phyloP scores from a whole-genome alignment of 2,113 vertebrate species.

The Bagarius yarrelli region DNA sequence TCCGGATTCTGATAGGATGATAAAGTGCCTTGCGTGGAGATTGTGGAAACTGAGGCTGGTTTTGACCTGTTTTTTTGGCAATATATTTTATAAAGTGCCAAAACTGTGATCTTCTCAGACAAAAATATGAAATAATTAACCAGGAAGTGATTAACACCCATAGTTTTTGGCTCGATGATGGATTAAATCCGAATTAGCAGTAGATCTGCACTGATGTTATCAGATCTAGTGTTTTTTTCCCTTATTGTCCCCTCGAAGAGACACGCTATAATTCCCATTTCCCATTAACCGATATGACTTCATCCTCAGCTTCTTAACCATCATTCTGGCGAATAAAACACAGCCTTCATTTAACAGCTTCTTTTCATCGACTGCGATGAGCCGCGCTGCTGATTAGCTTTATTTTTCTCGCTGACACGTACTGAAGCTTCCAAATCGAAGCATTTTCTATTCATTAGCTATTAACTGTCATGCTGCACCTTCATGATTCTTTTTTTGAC shows the following conservation, averaged over 20 bases:
- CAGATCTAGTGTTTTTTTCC: neutral
- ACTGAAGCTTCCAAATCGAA: neutral
- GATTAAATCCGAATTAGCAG: neutral
- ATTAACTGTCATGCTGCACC: neutral
- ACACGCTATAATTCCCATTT: constrained; percentile 12
- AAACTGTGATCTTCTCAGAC: neutral
- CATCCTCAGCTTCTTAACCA: constrained; percentile 35
- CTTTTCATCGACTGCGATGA: neutral
- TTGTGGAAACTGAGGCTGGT: too few relatives aligned
- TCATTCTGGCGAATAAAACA: constrained; percentile 36
- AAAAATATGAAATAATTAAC: neutral
- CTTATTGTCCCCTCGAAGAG: neutral
- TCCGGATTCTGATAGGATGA: neutral
- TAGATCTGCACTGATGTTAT: neutral
- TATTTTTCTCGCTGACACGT: neutral
- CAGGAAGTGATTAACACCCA: neutral
- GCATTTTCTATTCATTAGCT: neutral
- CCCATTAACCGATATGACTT: constrained; percentile 26
- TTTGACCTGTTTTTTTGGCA: neutral
- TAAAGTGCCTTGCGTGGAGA: neutral
- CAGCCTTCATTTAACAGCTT: constrained; percentile 8
- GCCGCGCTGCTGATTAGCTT: neutral
- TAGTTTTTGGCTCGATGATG: neutral
- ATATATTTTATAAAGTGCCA: neutral
- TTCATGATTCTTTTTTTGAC: neutral